Evolutionary conservation across 2,888 invertebrate species (phyloP).

Genomic region (Furcula furcula): DNA sequence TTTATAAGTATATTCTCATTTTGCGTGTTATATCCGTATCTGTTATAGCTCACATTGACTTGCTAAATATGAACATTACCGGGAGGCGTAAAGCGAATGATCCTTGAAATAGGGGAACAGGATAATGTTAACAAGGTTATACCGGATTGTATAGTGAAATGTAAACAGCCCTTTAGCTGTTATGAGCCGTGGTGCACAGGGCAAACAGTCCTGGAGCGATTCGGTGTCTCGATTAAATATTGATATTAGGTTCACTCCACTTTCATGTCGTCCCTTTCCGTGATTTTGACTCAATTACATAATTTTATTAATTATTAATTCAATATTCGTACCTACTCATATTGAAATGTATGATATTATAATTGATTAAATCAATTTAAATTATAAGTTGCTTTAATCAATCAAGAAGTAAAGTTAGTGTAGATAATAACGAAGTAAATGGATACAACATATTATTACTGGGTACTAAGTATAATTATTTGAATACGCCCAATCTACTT

Average conservation of each 20-base stretch:
- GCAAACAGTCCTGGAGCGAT: conserved; percentile 57
- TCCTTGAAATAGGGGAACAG: conserved; percentile 18
- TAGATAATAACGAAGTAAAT: too few relatives aligned
- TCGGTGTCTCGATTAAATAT: conserved; percentile 61
- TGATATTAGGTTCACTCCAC: conserved; percentile 47
- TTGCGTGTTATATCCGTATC: conserved; percentile 17
- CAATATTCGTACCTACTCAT: conserved; percentile 13
- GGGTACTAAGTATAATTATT: too few relatives aligned
- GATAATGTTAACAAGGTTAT: conserved; percentile 68
- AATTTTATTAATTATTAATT: conserved; percentile 30
- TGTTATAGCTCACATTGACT: conserved; percentile 21
- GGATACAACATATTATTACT: too few relatives aligned
- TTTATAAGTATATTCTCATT: conserved; percentile 19
- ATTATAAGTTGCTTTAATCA: too few relatives aligned
- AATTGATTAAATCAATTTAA: too few relatives aligned
- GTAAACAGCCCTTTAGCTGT: conserved; percentile 67
- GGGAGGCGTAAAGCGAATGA: conserved; percentile 30
- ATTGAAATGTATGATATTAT: too few relatives aligned
- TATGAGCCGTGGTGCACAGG: conserved; percentile 65
- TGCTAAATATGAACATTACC: conserved; percentile 25
- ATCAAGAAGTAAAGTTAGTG: too few relatives aligned
- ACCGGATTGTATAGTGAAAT: conserved; percentile 60
- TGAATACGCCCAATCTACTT: too few relatives aligned
- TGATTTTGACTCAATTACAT: conserved; percentile 33
- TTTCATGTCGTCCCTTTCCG: conserved; percentile 13